Evolutionary conservation across 1,140 invertebrate genomes (phyloP), one percentile per base, ranked within the genome.

Genomic region (Pseudomyrmex flavicornis): DNA sequence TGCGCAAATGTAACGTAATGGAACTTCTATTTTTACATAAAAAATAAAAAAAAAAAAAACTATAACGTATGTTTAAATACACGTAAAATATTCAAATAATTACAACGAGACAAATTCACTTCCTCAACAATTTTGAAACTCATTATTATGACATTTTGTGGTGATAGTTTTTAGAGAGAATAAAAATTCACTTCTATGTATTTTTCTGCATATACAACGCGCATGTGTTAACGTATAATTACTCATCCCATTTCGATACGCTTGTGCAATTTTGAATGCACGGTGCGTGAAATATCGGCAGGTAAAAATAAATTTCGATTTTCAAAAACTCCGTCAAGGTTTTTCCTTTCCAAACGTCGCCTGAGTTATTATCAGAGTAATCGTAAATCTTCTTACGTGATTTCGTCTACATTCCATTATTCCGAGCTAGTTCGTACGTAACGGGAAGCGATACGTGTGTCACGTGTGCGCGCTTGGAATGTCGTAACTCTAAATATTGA

Each of bases 201-300:
- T 35, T 7, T 35, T 35, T 35, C 0, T 7, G 35, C 35, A 7
- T 5, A 7, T 35, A 4, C 68, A 22, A 17, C 1, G 8, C 10
- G 44, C 48, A 13, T 20, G 66, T 52, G 48, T 2, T 15, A 35
- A 35, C 35, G 5, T 35, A 35, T 35, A 35, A 35, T 35, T 35
- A 62, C 15, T 61, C 62, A 63, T 54, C 48, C 58, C 15, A 75
- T 75, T 63, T 50, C 58, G 44, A 63, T n/a, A 50, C 44, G 44
- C 20, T 26, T 20, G 46, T 17, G 46, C 44, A 75, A 46, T 63
- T 75, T 15, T 46, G 73, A 15, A 48, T 17, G 48, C 61, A 65
- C 9, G 12, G 13, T 26, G 73, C 59, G 4, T 15, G 59, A 76
- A 66, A 76, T 76, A 76, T 65, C 22, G 74, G 10, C 61, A 54